These are phyloP conservation scores for Cichladusa arquata DNA, from an alignment of 2,113 vertebrate species.

Conservation along the genomic window DNA sequence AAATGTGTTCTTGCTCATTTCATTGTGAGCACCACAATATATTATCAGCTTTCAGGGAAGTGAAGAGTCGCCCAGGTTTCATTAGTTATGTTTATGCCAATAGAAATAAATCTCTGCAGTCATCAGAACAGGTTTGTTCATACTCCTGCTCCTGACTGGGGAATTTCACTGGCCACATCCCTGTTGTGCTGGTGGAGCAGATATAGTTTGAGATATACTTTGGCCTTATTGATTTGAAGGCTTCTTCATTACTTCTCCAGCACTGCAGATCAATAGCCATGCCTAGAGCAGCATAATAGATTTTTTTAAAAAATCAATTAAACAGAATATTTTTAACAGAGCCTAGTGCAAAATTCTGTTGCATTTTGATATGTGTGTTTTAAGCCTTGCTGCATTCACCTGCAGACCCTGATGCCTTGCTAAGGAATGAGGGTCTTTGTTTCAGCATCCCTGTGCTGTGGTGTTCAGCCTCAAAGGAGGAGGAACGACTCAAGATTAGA, in stretches of 20 bases:
- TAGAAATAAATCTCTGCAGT: constrained; percentile 65
- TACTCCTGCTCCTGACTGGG: not conserved
- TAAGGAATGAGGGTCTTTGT: not conserved
- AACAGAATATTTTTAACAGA: constrained; percentile 64
- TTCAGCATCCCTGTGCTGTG: not conserved
- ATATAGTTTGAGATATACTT: constrained; percentile 62
- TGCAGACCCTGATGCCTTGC: not conserved
- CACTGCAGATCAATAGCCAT: constrained; percentile 66
- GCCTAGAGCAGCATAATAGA: constrained; percentile 71
- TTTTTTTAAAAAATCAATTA: constrained; percentile 76
- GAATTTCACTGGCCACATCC: constrained; percentile 38
- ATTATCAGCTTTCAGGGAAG: constrained; percentile 61
- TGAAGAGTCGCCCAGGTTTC: constrained; percentile 63
- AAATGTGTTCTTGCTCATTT: constrained; percentile 59
- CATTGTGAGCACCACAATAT: constrained; percentile 48
- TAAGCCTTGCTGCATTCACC: not conserved
- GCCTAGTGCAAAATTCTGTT: not conserved
- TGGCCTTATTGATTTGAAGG: constrained; percentile 73
- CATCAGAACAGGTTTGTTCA: constrained; percentile 34
- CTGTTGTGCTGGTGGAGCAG: constrained; percentile 44
- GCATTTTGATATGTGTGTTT: not conserved
- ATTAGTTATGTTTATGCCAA: constrained; percentile 75
- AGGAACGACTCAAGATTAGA: not conserved
- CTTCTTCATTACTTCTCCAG: constrained; percentile 75
- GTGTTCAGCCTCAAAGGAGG: not conserved